These are phyloP conservation scores for Colius striatus DNA, from an alignment of 2,113 vertebrate species.

Conservation along the genomic window DNA sequence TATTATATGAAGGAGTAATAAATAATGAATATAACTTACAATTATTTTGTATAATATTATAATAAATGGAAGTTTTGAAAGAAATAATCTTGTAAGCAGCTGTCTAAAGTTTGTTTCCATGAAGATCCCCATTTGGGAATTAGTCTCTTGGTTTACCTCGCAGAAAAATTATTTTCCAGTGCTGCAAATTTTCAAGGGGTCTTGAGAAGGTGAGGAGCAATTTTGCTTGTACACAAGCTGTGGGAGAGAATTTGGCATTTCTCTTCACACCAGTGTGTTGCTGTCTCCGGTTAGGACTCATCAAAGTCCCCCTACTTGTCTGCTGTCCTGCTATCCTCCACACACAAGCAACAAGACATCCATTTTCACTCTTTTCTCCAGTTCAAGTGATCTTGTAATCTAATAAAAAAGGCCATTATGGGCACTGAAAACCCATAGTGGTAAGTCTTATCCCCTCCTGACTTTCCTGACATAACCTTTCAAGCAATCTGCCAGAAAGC, in stretches of 20 bases:
- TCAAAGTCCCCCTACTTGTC: background rate
- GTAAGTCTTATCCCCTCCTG: background rate
- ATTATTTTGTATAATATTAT: background rate
- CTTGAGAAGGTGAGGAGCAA: background rate
- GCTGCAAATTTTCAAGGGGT: background rate
- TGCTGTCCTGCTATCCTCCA: background rate
- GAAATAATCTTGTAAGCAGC: background rate
- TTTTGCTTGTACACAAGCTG: background rate
- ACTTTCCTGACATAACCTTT: conserved; percentile 48
- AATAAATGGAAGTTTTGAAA: background rate
- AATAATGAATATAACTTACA: background rate
- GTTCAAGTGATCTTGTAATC: background rate
- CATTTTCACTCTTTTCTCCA: conserved; percentile 21
- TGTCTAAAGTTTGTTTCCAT: background rate
- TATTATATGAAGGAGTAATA: background rate
- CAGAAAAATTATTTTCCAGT: background rate
- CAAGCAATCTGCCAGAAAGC: conserved; percentile 43
- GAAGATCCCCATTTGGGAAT: background rate
- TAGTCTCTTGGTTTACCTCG: background rate
- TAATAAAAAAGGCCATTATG: conserved; percentile 16
- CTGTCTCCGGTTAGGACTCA: background rate
- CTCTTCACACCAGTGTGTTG: background rate
- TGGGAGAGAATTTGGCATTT: conserved; percentile 2
- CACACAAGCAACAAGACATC: background rate
- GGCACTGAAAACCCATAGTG: background rate